Percentiles rank a stretch among this genome's conserved stretches.
phyloP scores from a whole-genome alignment of 1,140 invertebrate species.

The Chelonus insularis region DNA sequence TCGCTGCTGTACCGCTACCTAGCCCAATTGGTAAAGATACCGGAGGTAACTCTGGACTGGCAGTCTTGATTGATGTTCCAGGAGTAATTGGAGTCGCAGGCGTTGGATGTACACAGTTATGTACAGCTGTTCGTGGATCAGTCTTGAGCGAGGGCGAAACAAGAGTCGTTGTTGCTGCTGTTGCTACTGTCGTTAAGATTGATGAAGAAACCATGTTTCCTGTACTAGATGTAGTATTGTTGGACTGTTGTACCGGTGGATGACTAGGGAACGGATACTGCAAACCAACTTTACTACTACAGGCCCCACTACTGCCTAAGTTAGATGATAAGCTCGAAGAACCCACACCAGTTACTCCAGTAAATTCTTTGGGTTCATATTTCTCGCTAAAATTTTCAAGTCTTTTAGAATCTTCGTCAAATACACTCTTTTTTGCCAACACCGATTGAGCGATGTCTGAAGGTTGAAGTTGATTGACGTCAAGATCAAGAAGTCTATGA shows the following conservation, averaged over 20 bases:
- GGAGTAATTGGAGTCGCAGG: conserved; percentile 54
- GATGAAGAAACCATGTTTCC: conserved; percentile 18
- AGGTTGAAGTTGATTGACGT: conserved; percentile 79
- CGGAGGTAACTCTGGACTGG: conserved; percentile 56
- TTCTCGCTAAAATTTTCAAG: conserved; percentile 87
- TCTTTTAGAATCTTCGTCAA: conserved; percentile 93
- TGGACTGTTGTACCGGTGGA: conserved; percentile 61
- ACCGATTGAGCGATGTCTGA: conserved; percentile 93
- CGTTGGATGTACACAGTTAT: conserved; percentile 49
- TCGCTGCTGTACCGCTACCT: conserved; percentile 32
- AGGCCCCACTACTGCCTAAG: conserved; percentile 11
- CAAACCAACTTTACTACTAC: conserved; percentile 64
- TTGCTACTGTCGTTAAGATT: conserved; percentile 8
- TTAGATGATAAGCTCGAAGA: background rate
- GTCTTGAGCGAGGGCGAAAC: conserved; percentile 31
- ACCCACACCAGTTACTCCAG: conserved; percentile 43
- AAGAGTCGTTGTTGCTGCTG: conserved; percentile 21
- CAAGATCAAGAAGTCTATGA: conserved; percentile 73
- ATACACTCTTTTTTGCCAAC: conserved; percentile 88
- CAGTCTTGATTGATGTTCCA: conserved; percentile 54
- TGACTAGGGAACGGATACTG: conserved; percentile 83
- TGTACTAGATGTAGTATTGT: conserved; percentile 21
- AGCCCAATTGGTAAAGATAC: conserved; percentile 48
- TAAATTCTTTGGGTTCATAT: conserved; percentile 75
- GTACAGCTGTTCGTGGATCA: conserved; percentile 42